These are phyloP conservation scores for Cybosia mesomella DNA, from an alignment of 2,888 invertebrate genomes.

Conservation along the genomic window DNA sequence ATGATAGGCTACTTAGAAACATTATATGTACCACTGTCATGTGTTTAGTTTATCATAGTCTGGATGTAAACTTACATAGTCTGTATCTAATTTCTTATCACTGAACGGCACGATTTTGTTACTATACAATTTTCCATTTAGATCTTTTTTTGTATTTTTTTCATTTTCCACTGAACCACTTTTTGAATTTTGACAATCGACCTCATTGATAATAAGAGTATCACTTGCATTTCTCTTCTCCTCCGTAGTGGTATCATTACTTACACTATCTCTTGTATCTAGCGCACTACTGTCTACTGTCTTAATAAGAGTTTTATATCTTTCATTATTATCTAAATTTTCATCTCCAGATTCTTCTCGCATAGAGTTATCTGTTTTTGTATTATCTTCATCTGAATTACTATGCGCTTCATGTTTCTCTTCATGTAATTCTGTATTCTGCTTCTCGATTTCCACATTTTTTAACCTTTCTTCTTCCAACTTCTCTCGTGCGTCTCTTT, in stretches of 20 bases:
- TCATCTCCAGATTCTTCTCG: background rate
- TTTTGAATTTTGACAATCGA: constrained; percentile 11
- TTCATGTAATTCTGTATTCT: constrained; percentile 6
- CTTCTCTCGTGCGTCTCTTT: constrained; percentile 54
- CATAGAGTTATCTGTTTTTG: background rate
- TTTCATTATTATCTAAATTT: constrained; percentile 3
- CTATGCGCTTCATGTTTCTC: background rate
- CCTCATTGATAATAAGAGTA: constrained; percentile 15
- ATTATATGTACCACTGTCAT: constrained; percentile 31
- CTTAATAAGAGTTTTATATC: background rate
- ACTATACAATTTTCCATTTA: constrained; percentile 10
- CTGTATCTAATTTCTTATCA: constrained; percentile 30
- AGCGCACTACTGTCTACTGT: constrained; percentile 7
- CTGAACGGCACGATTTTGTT: constrained; percentile 24
- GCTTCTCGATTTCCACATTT: constrained; percentile 12
- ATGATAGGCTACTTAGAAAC: no score
- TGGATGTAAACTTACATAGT: constrained; percentile 16
- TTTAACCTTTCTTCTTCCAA: constrained; percentile 26
- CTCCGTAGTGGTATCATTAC: background rate
- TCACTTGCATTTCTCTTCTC: constrained; percentile 3
- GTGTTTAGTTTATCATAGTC: constrained; percentile 31
- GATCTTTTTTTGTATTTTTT: constrained; percentile 8
- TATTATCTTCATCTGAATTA: constrained; percentile 5
- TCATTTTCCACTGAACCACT: constrained; percentile 4
- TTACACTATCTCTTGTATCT: background rate